Percentiles rank a stretch among this genome's conserved stretches.
phyloP scores from a whole-genome alignment of 2,797 vertebrate genomes.

The Phataginus tetradactyla region DNA sequence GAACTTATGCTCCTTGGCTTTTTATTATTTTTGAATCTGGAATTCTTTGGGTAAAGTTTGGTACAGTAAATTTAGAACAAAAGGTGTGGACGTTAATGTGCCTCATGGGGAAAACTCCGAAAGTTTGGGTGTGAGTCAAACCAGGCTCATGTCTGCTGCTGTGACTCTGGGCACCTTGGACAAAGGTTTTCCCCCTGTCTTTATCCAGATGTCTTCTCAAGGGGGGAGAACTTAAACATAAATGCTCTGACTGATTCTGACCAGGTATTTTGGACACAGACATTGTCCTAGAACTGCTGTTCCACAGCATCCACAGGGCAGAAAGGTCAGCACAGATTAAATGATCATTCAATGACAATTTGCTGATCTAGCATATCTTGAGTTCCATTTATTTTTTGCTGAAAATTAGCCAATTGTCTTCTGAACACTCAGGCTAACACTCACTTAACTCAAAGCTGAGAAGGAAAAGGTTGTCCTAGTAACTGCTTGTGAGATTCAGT shows the following conservation, averaged over 20 bases:
- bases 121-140: conserved; percentile 41
- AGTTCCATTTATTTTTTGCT: neutral
- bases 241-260: neutral
- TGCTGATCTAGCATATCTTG: neutral
- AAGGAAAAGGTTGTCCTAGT: conserved; percentile 38
- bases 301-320: neutral
- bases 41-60: conserved; percentile 78
- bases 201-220: neutral
- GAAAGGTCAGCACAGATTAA: neutral
- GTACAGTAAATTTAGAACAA: conserved; percentile 82
- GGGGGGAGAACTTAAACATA: neutral
- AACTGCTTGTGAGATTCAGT: neutral
- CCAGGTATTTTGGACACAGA: neutral
- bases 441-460: neutral
- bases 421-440: conserved; percentile 17
- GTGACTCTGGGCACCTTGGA: neutral
- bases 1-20: conserved; percentile 65
- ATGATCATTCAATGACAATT: neutral
- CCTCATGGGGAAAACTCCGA: conserved; percentile 27
- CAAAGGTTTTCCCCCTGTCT: neutral
- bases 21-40: conserved; percentile 77
- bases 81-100: conserved; percentile 68
- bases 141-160: neutral
- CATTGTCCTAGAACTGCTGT: neutral
- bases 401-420: conserved; percentile 23